Percentiles rank a stretch among this genome's conserved stretches.
phyloP scores from a whole-genome alignment of 2,113 vertebrate species.

The Pomatorhinus ruficollis region DNA sequence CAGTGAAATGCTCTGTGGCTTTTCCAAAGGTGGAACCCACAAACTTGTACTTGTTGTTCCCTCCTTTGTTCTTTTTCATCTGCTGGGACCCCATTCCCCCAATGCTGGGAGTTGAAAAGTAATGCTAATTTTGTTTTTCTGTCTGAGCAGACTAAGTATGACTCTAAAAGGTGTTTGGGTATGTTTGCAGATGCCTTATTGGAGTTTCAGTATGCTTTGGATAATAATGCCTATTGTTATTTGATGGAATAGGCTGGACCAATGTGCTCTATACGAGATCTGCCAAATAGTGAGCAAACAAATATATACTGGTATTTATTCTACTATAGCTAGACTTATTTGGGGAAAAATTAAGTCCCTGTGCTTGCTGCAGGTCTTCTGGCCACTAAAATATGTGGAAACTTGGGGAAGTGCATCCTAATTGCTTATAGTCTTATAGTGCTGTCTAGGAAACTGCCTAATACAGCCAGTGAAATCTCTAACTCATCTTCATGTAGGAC shows the following conservation, averaged over 20 bases:
- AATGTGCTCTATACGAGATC: not conserved
- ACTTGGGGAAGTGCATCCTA: not conserved
- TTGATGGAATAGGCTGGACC: not conserved
- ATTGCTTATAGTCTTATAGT: not conserved
- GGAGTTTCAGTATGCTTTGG: not conserved
- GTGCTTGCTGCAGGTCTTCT: not conserved
- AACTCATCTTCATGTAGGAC: not conserved
- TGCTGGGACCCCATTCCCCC: not conserved
- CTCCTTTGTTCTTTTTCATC: not conserved
- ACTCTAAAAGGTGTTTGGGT: not conserved
- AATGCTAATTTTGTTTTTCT: not conserved
- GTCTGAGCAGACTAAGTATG: not conserved
- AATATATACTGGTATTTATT: not conserved
- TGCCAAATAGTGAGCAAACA: not conserved
- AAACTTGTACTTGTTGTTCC: not conserved
- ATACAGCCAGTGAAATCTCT: not conserved
- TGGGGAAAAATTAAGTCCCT: not conserved
- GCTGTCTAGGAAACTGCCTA: not conserved
- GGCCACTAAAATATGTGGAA: not conserved
- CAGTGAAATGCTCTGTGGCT: not conserved
- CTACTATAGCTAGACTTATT: not conserved
- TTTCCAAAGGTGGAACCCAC: not conserved
- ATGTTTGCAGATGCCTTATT: not conserved
- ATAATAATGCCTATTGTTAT: not conserved
- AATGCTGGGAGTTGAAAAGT: not conserved